These are phyloP conservation scores for Dryococelus australis DNA, from an alignment of 2,888 invertebrate genomes.

Conservation along the genomic window DNA sequence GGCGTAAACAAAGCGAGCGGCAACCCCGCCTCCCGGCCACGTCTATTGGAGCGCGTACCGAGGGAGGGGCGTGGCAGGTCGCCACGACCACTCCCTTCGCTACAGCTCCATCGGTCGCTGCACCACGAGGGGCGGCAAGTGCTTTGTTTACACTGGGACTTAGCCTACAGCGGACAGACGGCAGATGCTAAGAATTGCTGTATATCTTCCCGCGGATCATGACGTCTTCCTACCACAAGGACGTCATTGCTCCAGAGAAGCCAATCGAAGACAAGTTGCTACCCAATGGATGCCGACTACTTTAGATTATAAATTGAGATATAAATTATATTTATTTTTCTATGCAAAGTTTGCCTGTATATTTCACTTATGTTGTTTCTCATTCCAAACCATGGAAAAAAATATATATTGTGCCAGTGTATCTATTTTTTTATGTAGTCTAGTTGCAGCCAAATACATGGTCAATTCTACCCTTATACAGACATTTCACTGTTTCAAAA, in stretches of 20 bases:
- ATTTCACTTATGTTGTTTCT: too few species aligned
- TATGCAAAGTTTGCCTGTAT: neutral
- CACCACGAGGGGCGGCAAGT: neutral
- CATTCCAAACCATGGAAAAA: too few species aligned
- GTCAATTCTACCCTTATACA: too few species aligned
- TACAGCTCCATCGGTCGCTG: neutral
- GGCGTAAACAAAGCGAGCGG: neutral
- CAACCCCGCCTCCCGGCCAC: neutral
- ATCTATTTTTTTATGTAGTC: too few species aligned
- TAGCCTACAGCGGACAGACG: neutral
- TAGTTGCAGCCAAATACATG: too few species aligned
- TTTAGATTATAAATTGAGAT: neutral
- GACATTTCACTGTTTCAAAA: too few species aligned
- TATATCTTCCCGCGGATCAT: neutral
- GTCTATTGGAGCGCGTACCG: neutral
- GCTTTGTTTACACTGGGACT: neutral
- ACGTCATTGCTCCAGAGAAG: neutral
- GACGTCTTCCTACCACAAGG: neutral
- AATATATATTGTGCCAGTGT: too few species aligned
- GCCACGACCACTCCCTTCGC: neutral
- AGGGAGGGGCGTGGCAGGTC: neutral
- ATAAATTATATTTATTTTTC: constrained; percentile 9
- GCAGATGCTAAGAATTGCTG: neutral
- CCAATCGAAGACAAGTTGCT: neutral
- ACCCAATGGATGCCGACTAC: neutral